Evolutionary conservation across 2,888 invertebrate species (phyloP).

Genomic region (Mimumesa dahlbomi): DNA sequence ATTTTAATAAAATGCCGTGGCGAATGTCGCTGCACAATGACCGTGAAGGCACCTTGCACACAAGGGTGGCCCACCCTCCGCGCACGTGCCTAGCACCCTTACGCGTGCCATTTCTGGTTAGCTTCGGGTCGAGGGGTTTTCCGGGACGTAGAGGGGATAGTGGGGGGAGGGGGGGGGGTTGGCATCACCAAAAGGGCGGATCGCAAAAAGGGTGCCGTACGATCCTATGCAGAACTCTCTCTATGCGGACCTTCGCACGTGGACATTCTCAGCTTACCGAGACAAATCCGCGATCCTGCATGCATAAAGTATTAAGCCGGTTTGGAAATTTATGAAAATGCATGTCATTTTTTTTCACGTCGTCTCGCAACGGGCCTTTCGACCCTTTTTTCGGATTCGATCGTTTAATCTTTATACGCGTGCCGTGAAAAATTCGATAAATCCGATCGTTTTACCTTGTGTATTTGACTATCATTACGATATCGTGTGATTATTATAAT

Average conservation of each 20-base stretch:
- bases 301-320: conserved; percentile 79
- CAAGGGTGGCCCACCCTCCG: conserved; percentile 64
- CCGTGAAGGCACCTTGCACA: conserved; percentile 71
- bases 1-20: conserved; percentile 60
- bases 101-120: conserved; percentile 73
- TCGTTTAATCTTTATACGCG: conserved; percentile 29
- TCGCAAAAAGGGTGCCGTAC: conserved; percentile 54
- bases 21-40: conserved; percentile 59
- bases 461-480: too few species aligned
- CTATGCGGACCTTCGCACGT: conserved; percentile 69
- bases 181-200: conserved; percentile 31
- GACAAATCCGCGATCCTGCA: conserved; percentile 80
- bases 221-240: conserved; percentile 55
- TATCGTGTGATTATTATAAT: too few species aligned
- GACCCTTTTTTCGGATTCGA: conserved; percentile 3
- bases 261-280: conserved; percentile 80
- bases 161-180: conserved; percentile 18
- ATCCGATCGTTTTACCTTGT: too few species aligned
- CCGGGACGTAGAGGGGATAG: conserved; percentile 12
- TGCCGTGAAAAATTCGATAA: conserved; percentile 18
- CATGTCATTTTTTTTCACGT: conserved; percentile 74
- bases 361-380: conserved; percentile 3
- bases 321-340: conserved; percentile 79
- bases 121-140: conserved; percentile 37
- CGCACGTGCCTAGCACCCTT: conserved; percentile 73